Conservation (phyloP, 1,140 invertebrate species). For the Cheumatopsyche charites region DNA sequence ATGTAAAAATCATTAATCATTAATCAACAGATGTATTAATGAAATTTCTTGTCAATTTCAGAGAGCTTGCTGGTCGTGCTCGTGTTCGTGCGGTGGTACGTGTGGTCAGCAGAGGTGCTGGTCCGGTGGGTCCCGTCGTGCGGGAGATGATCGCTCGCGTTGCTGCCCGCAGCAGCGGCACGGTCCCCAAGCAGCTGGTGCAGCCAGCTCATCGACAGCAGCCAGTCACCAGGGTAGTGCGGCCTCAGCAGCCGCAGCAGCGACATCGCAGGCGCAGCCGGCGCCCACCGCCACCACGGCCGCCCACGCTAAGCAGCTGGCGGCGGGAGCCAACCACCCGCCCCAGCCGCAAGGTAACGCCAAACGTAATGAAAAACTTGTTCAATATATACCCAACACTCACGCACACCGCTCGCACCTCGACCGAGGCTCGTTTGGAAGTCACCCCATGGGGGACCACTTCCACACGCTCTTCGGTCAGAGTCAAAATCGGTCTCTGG, state of each 20-base stretch:
- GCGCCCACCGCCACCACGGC: slow-evolving; percentile 70
- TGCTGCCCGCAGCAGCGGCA: slow-evolving; percentile 33
- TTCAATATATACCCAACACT: background rate
- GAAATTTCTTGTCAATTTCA: slow-evolving; percentile 1
- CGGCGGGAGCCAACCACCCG: slow-evolving; percentile 68
- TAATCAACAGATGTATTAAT: no score
- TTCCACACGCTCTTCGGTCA: no score
- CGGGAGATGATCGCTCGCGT: slow-evolving; percentile 48
- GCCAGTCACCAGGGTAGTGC: slow-evolving; percentile 51
- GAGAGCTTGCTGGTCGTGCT: slow-evolving; percentile 48
- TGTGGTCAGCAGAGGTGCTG: slow-evolving; percentile 38
- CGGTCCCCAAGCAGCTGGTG: slow-evolving; percentile 45
- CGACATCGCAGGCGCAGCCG: slow-evolving; percentile 22
- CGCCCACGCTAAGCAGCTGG: slow-evolving; percentile 75
- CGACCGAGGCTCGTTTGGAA: no score
- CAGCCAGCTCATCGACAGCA: slow-evolving; percentile 53
- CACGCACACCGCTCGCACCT: slow-evolving; percentile 25
- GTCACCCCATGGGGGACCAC: no score
- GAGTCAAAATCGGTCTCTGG: no score
- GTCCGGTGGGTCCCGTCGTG: slow-evolving; percentile 36
- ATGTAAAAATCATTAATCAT: no score
- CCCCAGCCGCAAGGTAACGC: slow-evolving; percentile 70
- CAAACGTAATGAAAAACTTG: slow-evolving; percentile 58
- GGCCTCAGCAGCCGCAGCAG: slow-evolving; percentile 52
- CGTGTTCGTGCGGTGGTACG: slow-evolving; percentile 41